Base-by-base conservation (phyloP, 2,888 invertebrate genomes). In the Altica lythri region DNA sequence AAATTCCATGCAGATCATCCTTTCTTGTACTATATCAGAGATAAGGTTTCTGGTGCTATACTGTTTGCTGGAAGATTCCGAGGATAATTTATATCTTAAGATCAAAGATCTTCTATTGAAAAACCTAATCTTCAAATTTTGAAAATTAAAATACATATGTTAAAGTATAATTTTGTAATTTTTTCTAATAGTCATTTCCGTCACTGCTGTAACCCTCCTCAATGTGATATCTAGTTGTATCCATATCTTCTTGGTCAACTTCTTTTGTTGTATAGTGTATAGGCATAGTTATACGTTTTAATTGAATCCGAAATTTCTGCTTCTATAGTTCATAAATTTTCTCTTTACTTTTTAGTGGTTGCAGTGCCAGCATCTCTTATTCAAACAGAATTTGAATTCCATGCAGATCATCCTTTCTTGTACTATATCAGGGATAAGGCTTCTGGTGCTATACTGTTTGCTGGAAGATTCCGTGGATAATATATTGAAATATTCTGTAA, bases 341-440 rank as follows among this genome's bases (percentile, higher is more conserved):
- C 4, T 19, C 34, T 47, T 17, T 12, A 8, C 16, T 32, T 46
- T 53, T 19, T 29, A 46, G 45, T 32, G 18, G 46, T 30, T 10
- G 40, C 34, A n/a, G n/a, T n/a, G n/a, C 6, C 12, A 9, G 12
- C 14, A 9, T n/a, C 27, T 16, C 4, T 13, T n/a, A 9, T 4
- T 9, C 18, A 40, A 22, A 35, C 44, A 44, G 9, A n/a, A 13
- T 17, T 18, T 6, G 10, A 19, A 9, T 60, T 65, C 44, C 51
- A 48, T 18, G 66, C 65, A 3, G 62, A 66, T 56, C 64, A 62
- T 53, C 63, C 67, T 5, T 67, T 64, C 48, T 16, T 61, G 8
- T 60, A 19, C 35, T 55, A 44, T 47, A 57, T 65, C 12, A 63
- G 45, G 43, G 34, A 55, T 8, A 51, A 35, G 10, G 10, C 17